Percentiles rank a stretch among this genome's conserved stretches.
Conservation (phyloP, 2,888 invertebrate species). For the Agapostemon virescens region DNA sequence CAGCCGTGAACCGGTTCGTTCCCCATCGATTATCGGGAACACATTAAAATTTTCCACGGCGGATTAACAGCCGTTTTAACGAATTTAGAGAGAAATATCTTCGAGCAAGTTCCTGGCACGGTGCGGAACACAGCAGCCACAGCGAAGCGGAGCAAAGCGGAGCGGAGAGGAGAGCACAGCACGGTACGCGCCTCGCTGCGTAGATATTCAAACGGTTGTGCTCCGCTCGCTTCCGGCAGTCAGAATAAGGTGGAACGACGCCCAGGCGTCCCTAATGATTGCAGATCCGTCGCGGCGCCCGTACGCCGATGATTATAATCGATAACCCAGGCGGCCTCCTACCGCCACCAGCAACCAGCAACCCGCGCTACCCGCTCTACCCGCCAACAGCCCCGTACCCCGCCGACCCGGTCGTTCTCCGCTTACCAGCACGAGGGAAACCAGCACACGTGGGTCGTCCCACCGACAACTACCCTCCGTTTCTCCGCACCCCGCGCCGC, state of each 20-base stretch:
- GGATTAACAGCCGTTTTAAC: slow-evolving; percentile 50
- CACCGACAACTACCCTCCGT: slow-evolving; percentile 52
- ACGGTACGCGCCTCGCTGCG: slow-evolving; percentile 49
- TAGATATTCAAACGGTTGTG: slow-evolving; percentile 58
- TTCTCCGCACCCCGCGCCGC: not conserved
- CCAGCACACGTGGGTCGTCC: slow-evolving; percentile 63
- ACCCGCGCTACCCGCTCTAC: not conserved
- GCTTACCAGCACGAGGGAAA: slow-evolving; percentile 49
- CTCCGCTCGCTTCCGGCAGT: slow-evolving; percentile 59
- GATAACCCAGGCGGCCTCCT: slow-evolving; percentile 72
- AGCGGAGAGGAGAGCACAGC: slow-evolving; percentile 15
- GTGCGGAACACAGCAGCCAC: not conserved
- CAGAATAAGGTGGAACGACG: slow-evolving; percentile 69
- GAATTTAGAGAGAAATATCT: slow-evolving; percentile 41
- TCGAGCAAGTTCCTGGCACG: slow-evolving; percentile 10
- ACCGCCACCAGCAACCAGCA: slow-evolving; percentile 39
- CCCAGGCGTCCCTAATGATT: slow-evolving; percentile 75
- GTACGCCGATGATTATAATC: slow-evolving; percentile 77
- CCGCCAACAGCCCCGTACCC: not conserved
- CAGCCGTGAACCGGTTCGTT: slow-evolving; percentile 4
- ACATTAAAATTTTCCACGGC: slow-evolving; percentile 34
- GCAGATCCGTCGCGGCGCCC: slow-evolving; percentile 71
- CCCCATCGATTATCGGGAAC: slow-evolving; percentile 24
- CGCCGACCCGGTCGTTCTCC: slow-evolving; percentile 20
- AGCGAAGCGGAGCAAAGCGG: not conserved